Conservation (phyloP, 2,113 vertebrate genomes). For the Onychostruthus taczanowskii region DNA sequence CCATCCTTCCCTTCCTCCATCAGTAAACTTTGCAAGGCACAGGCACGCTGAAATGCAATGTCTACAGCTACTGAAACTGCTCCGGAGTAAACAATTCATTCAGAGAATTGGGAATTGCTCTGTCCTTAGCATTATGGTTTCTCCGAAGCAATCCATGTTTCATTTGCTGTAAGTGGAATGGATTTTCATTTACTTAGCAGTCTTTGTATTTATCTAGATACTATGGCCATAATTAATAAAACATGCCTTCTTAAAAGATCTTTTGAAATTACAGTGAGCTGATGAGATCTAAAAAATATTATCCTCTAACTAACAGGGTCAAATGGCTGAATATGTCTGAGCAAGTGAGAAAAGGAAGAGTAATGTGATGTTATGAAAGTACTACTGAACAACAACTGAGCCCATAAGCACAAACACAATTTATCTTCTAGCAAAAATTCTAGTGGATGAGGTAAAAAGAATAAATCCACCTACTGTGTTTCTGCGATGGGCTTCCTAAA, state of each 20-base stretch:
- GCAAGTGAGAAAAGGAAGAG: not conserved
- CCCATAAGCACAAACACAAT: not conserved
- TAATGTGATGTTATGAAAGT: not conserved
- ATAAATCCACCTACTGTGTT: slow-evolving; percentile 80
- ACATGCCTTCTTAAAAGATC: not conserved
- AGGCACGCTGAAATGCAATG: not conserved
- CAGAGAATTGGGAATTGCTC: not conserved
- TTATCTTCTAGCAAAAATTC: not conserved
- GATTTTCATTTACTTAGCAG: not conserved
- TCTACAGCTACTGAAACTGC: not conserved
- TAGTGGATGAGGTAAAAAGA: slow-evolving; percentile 11
- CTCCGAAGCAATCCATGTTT: not conserved
- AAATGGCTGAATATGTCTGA: not conserved
- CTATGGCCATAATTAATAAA: slow-evolving; percentile 1
- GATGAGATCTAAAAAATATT: not conserved
- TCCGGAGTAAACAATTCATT: not conserved
- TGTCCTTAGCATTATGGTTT: not conserved
- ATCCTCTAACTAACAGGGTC: not conserved
- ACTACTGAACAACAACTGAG: not conserved
- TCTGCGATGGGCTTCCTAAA: slow-evolving; percentile 73
- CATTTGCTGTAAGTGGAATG: not conserved
- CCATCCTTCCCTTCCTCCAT: not conserved
- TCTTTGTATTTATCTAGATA: not conserved
- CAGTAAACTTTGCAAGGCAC: not conserved
- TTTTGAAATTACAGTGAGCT: not conserved